A percentile compares a stretch with the other conserved stretches of the same genome.
These are phyloP conservation scores for Opisthograptis luteolata DNA, from an alignment of 2,888 invertebrate genomes.

Conservation along the genomic window DNA sequence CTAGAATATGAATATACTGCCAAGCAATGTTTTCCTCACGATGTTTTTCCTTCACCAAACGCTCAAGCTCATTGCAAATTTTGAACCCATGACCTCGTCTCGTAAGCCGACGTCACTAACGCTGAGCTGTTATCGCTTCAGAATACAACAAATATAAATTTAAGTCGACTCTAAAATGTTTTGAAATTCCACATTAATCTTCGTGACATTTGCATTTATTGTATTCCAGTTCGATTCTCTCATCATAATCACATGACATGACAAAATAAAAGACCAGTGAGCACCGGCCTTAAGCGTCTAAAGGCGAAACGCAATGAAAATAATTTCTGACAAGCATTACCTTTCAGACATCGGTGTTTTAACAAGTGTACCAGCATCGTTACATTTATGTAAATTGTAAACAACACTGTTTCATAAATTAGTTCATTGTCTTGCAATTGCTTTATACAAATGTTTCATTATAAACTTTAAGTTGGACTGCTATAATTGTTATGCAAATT, in stretches of 20 bases:
- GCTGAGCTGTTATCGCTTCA: too few species aligned
- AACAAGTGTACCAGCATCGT: slow-evolving; percentile 31
- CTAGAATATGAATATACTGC: too few species aligned
- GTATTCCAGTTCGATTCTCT: too few species aligned
- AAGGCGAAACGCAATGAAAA: slow-evolving; percentile 33
- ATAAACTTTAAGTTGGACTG: slow-evolving; percentile 43
- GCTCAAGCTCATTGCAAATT: too few species aligned
- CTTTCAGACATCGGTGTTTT: slow-evolving; percentile 29
- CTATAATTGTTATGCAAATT: slow-evolving; percentile 56
- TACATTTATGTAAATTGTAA: slow-evolving; percentile 35
- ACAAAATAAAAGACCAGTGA: slow-evolving; percentile 12
- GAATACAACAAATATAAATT: too few species aligned
- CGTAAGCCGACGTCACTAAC: too few species aligned
- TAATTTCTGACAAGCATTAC: slow-evolving; percentile 30
- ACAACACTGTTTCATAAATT: slow-evolving; percentile 53
- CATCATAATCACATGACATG: neutral
- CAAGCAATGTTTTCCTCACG: too few species aligned
- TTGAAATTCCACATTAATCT: too few species aligned
- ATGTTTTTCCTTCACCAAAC: too few species aligned
- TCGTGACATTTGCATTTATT: too few species aligned
- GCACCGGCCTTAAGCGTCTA: slow-evolving; percentile 16
- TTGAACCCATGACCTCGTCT: too few species aligned
- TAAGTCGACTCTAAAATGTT: too few species aligned
- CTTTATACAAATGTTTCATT: slow-evolving; percentile 47
- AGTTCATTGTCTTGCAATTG: slow-evolving; percentile 57